Evolutionary conservation across 2,797 vertebrate genomes (phyloP).

Genomic region (Rhabdophis nuchalis): DNA sequence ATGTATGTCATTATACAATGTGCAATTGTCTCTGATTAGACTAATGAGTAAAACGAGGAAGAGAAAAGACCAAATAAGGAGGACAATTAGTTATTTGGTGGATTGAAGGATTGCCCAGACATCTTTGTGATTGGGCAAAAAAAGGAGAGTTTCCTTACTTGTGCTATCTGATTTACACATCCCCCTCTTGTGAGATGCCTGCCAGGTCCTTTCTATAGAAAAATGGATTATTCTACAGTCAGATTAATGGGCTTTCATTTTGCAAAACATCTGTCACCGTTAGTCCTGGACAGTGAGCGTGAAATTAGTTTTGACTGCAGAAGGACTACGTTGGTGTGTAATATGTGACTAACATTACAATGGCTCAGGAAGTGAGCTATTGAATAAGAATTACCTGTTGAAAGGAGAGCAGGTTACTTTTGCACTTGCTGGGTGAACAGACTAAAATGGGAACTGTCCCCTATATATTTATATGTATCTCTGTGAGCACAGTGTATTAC

Average conservation of each 20-base stretch:
- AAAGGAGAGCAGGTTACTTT: background rate
- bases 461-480: background rate
- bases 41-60: rapidly evolving
- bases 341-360: conserved; percentile 58
- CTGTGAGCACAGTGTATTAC: background rate
- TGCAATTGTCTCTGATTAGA: background rate
- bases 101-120: background rate
- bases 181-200: conserved; percentile 39
- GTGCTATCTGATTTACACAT: conserved; percentile 41
- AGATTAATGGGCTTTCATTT: conserved; percentile 76
- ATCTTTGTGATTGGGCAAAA: rapidly evolving
- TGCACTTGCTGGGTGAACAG: rapidly evolving
- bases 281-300: conserved; percentile 72
- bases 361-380: conserved; percentile 38
- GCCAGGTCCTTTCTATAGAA: conserved; percentile 62
- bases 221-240: conserved; percentile 73
- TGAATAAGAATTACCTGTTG: conserved; percentile 57
- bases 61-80: background rate
- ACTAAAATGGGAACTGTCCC: background rate
- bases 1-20: background rate
- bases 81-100: background rate
- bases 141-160: conserved; percentile 7
- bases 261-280: conserved; percentile 76
- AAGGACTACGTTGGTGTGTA: conserved; percentile 38
- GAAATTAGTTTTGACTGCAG: conserved; percentile 72